Evolutionary conservation across 2,888 invertebrate genomes (phyloP).

Genomic region (Lucinisca nassula): DNA sequence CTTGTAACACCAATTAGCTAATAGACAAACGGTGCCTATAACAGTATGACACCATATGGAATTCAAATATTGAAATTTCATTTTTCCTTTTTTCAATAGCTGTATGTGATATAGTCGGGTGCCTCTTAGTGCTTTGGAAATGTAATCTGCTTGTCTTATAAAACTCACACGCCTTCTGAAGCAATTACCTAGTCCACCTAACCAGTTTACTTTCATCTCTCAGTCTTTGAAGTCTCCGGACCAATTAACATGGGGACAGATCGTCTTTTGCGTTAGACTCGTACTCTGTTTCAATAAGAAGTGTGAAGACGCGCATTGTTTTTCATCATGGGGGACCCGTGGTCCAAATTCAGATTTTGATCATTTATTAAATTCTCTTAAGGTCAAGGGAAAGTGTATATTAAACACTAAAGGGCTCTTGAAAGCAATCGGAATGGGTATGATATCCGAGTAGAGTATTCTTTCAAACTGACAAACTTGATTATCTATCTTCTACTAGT

Average conservation of each 20-base stretch:
- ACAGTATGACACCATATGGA: neutral
- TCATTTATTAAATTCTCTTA: slow-evolving; percentile 5
- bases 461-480: slow-evolving; percentile 9
- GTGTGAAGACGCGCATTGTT: slow-evolving; percentile 2
- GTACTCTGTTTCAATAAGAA: neutral
- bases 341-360: neutral
- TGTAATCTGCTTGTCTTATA: neutral
- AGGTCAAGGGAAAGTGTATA: slow-evolving; percentile 19
- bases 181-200: neutral
- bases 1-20: neutral
- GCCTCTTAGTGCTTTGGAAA: slow-evolving; percentile 9
- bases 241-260: slow-evolving; percentile 8
- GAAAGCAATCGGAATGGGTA: neutral
- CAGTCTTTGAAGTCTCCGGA: neutral
- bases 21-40: neutral
- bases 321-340: neutral
- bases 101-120: neutral
- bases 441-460: slow-evolving; percentile 9
- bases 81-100: neutral
- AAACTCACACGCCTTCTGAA: neutral
- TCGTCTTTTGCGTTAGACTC: neutral
- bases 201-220: neutral
- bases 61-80: neutral
- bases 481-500: slow-evolving; percentile 8
- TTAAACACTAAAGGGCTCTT: slow-evolving; percentile 11